Conservation (phyloP, 2,888 invertebrate species). For the Cantharis rufa region DNA sequence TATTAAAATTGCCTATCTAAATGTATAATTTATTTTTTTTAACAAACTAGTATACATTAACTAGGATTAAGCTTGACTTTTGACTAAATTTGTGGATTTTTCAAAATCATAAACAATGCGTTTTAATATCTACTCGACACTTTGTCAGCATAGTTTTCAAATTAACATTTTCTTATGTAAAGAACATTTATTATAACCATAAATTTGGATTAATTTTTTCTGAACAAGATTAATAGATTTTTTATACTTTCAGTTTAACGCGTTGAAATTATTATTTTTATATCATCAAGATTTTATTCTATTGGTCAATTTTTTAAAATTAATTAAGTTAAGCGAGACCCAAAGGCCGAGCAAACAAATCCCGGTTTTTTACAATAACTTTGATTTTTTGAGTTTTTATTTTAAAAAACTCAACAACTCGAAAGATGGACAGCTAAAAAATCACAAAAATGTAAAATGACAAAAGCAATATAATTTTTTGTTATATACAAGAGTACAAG, state of each 20-base stretch:
- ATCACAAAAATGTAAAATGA: background rate
- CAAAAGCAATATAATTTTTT: background rate
- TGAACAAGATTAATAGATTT: background rate
- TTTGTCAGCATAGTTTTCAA: slow-evolving; percentile 11
- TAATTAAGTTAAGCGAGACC: no score
- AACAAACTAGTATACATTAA: slow-evolving; percentile 5
- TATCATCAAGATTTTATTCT: background rate
- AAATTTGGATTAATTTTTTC: slow-evolving; percentile 7
- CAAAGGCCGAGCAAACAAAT: no score
- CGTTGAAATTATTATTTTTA: background rate
- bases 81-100: slow-evolving; percentile 19
- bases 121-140: slow-evolving; percentile 17
- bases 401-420: no score
- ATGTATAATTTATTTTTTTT: slow-evolving; percentile 15
- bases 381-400: no score
- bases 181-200: background rate
- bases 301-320: no score
- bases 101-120: slow-evolving; percentile 17
- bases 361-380: no score
- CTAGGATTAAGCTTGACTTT: slow-evolving; percentile 14
- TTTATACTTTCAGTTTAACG: background rate
- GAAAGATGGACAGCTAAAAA: background rate
- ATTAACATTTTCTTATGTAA: slow-evolving; percentile 8
- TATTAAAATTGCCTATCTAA: slow-evolving; percentile 21
- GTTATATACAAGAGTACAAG: background rate